Conservation (phyloP, 2,888 invertebrate genomes). For the Cepaea hortensis region DNA sequence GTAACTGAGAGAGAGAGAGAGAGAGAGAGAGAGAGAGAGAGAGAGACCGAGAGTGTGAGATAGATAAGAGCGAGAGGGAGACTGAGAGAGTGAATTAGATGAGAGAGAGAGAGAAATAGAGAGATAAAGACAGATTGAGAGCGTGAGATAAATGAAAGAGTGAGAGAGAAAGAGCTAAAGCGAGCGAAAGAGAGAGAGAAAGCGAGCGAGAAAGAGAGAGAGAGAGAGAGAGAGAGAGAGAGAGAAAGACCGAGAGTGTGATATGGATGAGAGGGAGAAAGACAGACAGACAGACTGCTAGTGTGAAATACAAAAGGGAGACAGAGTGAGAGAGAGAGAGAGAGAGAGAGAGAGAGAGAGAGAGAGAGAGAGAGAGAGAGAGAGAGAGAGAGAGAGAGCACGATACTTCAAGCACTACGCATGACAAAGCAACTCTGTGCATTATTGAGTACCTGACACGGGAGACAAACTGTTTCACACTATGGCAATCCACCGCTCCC, state of each 20-base stretch:
- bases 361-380: neutral
- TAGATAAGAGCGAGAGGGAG: neutral
- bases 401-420: too few species aligned
- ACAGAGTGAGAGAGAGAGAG: constrained; percentile 13
- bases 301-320: neutral
- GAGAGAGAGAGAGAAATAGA: too few species aligned
- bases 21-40: neutral
- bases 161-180: neutral
- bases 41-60: neutral
- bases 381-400: neutral
- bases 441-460: too few species aligned
- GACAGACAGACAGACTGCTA: neutral
- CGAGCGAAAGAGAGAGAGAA: neutral
- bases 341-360: neutral
- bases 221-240: neutral
- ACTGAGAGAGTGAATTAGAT: neutral
- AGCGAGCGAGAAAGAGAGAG: neutral
- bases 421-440: too few species aligned
- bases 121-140: too few species aligned
- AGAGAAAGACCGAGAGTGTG: neutral
- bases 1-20: neutral
- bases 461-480: too few species aligned
- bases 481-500: too few species aligned
- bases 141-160: neutral
- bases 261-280: neutral